Evolutionary conservation across 2,113 vertebrate species (phyloP), one percentile per base, ranked within the genome.

Genomic region (Calidris pugnax): DNA sequence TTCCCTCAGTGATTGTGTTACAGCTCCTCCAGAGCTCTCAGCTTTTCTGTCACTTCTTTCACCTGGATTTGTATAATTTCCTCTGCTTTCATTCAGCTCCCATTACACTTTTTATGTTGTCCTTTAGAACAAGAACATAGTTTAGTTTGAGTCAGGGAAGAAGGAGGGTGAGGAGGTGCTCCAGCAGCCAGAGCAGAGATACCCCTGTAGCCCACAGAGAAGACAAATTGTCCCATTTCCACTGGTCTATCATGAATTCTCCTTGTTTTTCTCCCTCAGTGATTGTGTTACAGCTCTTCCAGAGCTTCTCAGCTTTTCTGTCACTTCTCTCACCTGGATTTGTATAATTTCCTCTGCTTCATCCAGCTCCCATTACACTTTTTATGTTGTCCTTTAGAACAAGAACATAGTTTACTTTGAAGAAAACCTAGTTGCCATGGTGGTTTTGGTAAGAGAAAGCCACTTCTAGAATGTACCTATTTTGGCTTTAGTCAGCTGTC

Each of bases 1-100:
- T 16, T 6, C 4, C 13, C 35, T 32, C 0, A 0, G 21, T 55
- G 32, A 43, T 45, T 1, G 0, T 17, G 15, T 57, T 87, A 33
- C 9, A 60, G 23, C 10, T 69, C 14, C 14, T 81, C 9, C 21
- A 56, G 23, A 71, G 15, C 9, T 87, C 28, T 60, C 26, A n/a
- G 22, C 3, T 71, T 91, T 89, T 89, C 55, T 74, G 20, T 3
- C 2, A 3, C 14, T 92, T 74, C 27, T 10, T 14, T 37, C 23
- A 55, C 8, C 26, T 77, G 20, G 13, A 73, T 56, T 87, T 55
- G 8, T 57, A 26, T 19, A 28, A 43, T 83, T 85, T 63, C 21
- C 11, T 55, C 37, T 45, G 55, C 32, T 89, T 79, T 75, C 30
- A 67, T 30, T 21, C 32, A 80, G 24, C 3, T 91, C 28, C 24